phyloP scores from a whole-genome alignment of 2,113 vertebrate genomes.

The Sapajus apella region DNA sequence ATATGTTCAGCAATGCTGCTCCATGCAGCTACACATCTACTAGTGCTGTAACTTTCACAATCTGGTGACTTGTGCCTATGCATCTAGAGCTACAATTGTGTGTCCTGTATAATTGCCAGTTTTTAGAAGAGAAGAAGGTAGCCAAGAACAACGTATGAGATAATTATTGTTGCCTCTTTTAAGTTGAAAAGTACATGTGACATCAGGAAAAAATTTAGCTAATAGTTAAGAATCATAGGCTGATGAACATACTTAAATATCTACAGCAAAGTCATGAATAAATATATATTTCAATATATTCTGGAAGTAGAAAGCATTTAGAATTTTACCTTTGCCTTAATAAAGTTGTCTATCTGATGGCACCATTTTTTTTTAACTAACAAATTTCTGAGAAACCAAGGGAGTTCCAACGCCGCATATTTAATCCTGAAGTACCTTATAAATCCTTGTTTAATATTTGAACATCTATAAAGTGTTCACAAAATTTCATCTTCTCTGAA shows the following conservation, averaged over 20 bases:
- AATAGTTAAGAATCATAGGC: background rate
- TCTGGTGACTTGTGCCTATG: background rate
- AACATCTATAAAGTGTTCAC: conserved; percentile 4
- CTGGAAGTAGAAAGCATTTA: background rate
- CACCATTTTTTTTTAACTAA: background rate
- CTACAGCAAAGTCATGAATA: background rate
- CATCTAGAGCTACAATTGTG: background rate
- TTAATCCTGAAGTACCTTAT: conserved; percentile 23
- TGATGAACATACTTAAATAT: conserved; percentile 4
- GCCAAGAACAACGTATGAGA: background rate
- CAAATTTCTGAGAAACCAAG: background rate
- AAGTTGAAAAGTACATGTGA: background rate
- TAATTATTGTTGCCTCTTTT: background rate
- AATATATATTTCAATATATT: background rate
- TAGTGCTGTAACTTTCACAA: background rate
- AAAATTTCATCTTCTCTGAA: conserved; percentile 55
- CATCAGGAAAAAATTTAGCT: background rate
- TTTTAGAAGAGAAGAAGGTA: background rate
- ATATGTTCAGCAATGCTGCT: background rate
- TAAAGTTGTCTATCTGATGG: background rate
- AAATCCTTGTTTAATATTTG: conserved; percentile 54
- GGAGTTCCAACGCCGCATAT: background rate
- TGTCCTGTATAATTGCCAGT: background rate
- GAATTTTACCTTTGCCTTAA: background rate
- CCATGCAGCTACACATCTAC: background rate